Conservation (phyloP, 2,797 vertebrate genomes). For the Spinus pinus region DNA sequence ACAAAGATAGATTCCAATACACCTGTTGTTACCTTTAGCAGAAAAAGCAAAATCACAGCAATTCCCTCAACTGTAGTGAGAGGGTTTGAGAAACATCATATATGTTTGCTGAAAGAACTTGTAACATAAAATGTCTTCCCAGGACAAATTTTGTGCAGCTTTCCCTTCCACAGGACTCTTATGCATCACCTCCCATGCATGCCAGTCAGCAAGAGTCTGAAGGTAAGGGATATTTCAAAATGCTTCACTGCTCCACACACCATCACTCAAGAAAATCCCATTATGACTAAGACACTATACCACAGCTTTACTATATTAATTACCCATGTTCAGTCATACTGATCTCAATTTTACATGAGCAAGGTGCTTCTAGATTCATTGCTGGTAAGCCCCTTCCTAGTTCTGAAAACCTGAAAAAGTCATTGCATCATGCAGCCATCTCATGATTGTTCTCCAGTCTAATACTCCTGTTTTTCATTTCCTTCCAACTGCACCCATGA, state of each 20-base stretch:
- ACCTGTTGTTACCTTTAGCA: neutral
- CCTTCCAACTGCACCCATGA: neutral
- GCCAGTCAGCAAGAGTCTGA: neutral
- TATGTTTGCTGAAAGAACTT: neutral
- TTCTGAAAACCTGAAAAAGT: neutral
- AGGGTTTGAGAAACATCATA: neutral
- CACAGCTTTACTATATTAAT: neutral
- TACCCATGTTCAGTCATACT: neutral
- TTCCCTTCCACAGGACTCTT: neutral
- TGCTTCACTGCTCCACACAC: neutral
- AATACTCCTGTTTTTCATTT: neutral
- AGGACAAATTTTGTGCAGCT: neutral
- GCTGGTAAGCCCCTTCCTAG: neutral
- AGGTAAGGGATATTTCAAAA: neutral
- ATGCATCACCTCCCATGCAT: neutral
- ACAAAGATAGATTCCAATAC: neutral
- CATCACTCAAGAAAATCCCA: rapidly evolving
- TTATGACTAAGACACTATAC: neutral
- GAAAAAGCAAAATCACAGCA: neutral
- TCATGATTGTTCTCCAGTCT: neutral
- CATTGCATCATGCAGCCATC: neutral
- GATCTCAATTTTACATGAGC: neutral
- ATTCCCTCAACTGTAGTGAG: neutral
- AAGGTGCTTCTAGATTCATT: neutral
- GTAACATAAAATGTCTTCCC: neutral